phyloP scores from a whole-genome alignment of 2,888 invertebrate genomes.

The Pilophorus perplexus region DNA sequence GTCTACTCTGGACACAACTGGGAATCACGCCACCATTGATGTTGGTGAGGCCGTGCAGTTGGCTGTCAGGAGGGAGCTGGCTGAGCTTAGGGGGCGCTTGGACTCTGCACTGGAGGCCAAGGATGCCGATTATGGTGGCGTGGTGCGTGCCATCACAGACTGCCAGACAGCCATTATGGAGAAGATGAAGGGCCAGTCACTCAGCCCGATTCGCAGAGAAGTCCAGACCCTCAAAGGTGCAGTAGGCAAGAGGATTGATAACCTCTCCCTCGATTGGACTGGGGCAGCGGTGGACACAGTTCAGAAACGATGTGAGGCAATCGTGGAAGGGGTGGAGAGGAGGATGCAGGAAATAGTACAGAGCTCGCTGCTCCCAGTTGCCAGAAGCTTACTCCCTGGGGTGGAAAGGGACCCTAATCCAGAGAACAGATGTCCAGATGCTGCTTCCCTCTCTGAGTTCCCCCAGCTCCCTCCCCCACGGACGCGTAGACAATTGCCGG shows the following conservation, averaged over 20 bases:
- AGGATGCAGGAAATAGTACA: too few species aligned
- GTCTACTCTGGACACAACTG: not conserved
- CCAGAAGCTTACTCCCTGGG: too few species aligned
- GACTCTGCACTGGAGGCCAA: not conserved
- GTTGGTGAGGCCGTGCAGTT: not conserved
- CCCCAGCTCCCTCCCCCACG: too few species aligned
- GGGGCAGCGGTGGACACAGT: too few species aligned
- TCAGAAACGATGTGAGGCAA: too few species aligned
- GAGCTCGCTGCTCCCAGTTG: too few species aligned
- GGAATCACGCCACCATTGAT: too few species aligned
- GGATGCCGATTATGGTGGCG: not conserved
- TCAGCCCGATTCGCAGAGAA: not conserved
- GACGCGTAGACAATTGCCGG: too few species aligned
- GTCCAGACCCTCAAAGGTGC: not conserved
- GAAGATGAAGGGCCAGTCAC: not conserved
- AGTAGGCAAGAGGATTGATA: not conserved
- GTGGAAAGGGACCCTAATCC: too few species aligned
- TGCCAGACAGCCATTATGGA: not conserved
- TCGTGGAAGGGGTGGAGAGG: too few species aligned
- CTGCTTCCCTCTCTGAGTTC: too few species aligned
- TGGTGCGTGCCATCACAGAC: not conserved
- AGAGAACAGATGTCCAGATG: too few species aligned
- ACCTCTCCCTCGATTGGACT: not conserved
- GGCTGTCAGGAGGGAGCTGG: not conserved
- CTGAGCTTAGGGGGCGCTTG: not conserved